Evolutionary conservation across 2,113 vertebrate genomes (phyloP), one percentile per base, ranked within the genome.

Genomic region (Hystrix cristata): DNA sequence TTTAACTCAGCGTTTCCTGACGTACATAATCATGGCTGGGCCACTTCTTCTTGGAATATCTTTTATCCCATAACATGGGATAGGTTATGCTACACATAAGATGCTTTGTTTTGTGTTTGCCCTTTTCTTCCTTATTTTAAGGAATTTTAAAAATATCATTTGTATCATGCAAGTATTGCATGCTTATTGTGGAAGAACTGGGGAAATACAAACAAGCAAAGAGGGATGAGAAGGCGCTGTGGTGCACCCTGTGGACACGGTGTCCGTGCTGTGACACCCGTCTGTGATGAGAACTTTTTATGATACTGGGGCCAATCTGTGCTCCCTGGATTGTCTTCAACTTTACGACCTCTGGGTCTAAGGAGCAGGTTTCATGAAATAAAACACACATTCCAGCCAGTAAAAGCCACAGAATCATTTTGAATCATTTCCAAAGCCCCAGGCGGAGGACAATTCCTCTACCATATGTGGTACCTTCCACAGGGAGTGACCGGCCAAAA

Each of bases 401-500:
- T 15, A 31, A 48, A 43, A 25, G n/a, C 74, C 87, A 60, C 57
- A 94, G 67, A 51, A 72, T 83, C 15, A 16, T 31, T 90, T 55
- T 90, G 74, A 95, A 87, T 67, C 13, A 67, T 27, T 87, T 71
- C 74, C 74, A 80, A 94, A 82, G 60, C 16, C 71, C 62, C 64
- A 27, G 14, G 94, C 60, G 46, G 86, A 91, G 76, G 76, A 87
- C 90, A 62, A 84, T 91, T 83, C 80, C 79, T 64, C 55, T 51
- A 18, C 62, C 83, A 72, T 91, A 29, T 91, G 90, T 29, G 71
- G 43, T 0, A 57, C 43, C 51, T 71, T 93, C 85, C 38, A 29
- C 4, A 29, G n/a, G 53, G 46, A 78, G 38, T 27, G 60, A n/a
- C 65, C 60, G 78, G 67, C 83, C 90, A 91, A 31, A 55, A 82